Percentiles rank a stretch among this genome's conserved stretches.
Evolutionary conservation across 2,888 invertebrate species (phyloP).

Genomic region (Eupithecia abbreviata): DNA sequence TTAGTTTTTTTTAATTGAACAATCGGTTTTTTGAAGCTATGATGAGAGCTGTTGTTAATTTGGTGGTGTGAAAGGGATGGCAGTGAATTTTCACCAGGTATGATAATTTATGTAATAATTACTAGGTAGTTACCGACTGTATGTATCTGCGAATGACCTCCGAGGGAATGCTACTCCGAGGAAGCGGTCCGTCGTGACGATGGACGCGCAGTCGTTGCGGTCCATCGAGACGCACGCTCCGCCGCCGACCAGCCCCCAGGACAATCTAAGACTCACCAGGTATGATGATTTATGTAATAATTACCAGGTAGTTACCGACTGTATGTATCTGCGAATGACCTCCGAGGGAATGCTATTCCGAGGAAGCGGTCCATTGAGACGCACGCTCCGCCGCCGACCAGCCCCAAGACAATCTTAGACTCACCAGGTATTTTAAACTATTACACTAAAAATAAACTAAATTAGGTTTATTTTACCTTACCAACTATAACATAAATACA

Average conservation of each 20-base stretch:
- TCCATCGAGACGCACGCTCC: slow-evolving; percentile 68
- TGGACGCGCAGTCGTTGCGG: slow-evolving; percentile 77
- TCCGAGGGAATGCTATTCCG: slow-evolving; percentile 65
- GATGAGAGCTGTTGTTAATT: not conserved
- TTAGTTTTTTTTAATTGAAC: not conserved
- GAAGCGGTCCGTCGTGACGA: slow-evolving; percentile 71
- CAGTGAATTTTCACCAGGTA: slow-evolving; percentile 19
- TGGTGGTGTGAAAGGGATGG: not conserved
- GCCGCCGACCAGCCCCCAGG: no score
- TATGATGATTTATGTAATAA: slow-evolving; percentile 21
- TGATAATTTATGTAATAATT: slow-evolving; percentile 18
- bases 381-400: slow-evolving; percentile 73
- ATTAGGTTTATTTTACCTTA: not conserved
- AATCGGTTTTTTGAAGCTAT: not conserved
- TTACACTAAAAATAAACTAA: not conserved
- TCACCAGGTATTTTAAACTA: slow-evolving; percentile 66
- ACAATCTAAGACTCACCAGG: slow-evolving; percentile 9
- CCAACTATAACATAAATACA: not conserved
- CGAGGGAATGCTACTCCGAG: slow-evolving; percentile 68
- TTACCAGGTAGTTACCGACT: slow-evolving; percentile 66
- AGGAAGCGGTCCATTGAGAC: slow-evolving; percentile 20
- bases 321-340: slow-evolving; percentile 61
- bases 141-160: slow-evolving; percentile 60
- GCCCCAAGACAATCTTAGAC: slow-evolving; percentile 73
- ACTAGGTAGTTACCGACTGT: slow-evolving; percentile 68